phyloP scores from a whole-genome alignment of 1,140 invertebrate species.

The Ditylenchus dipsaci region DNA sequence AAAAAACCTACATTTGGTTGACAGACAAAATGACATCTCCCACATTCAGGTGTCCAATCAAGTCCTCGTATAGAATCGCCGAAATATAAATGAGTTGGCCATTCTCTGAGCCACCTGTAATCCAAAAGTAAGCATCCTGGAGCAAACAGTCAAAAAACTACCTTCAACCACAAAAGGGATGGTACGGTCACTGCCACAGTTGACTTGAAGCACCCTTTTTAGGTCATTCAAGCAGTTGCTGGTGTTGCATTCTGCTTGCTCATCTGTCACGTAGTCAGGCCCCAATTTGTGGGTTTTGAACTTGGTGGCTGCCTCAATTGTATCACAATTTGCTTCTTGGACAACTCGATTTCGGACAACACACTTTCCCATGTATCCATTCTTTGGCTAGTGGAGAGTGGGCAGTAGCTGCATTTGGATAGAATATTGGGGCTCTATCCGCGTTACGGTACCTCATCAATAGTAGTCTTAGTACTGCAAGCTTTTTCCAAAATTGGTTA shows the following conservation, averaged over 20 bases:
- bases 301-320: background rate
- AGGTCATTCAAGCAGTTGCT: background rate
- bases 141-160: background rate
- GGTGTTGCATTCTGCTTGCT: background rate
- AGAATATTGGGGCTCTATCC: background rate
- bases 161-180: constrained; percentile 30
- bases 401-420: background rate
- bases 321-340: constrained; percentile 4
- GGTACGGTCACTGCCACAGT: constrained; percentile 10
- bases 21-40: constrained; percentile 33
- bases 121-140: no score
- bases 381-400: background rate
- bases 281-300: background rate
- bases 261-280: background rate
- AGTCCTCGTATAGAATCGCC: constrained; percentile 16
- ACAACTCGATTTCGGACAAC: background rate
- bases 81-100: constrained; percentile 21
- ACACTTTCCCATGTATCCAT: constrained; percentile 4
- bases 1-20: constrained; percentile 24
- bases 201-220: background rate
- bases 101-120: constrained; percentile 23
- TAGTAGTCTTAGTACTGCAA: no score
- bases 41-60: constrained; percentile 18
- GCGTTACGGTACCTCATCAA: background rate
- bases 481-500: no score